Evolutionary conservation across 1,140 invertebrate genomes (phyloP).

Genomic region (Caerostris darwini): DNA sequence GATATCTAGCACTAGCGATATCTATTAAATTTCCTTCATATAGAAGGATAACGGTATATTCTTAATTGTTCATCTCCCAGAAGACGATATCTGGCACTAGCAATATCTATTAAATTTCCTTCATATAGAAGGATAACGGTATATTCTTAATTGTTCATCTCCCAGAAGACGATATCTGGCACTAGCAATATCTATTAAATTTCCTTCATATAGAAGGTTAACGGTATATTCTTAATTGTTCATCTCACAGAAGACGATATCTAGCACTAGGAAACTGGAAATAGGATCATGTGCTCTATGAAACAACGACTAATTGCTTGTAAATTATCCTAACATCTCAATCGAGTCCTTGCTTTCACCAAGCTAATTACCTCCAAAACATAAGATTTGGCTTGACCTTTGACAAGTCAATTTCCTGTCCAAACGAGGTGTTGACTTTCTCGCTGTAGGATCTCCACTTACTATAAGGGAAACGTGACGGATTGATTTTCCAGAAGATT

Average conservation of each 20-base stretch:
- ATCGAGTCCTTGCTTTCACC: neutral
- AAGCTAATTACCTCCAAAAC: constrained; percentile 60
- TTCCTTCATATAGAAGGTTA: too few relatives aligned
- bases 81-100: too few relatives aligned
- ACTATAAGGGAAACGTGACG: neutral
- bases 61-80: too few relatives aligned
- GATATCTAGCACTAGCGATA: too few relatives aligned
- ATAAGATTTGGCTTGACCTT: constrained; percentile 17
- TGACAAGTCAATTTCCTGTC: constrained; percentile 54
- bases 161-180: neutral
- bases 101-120: too few relatives aligned
- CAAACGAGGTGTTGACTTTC: constrained; percentile 71
- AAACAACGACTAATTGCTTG: neutral
- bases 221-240: neutral
- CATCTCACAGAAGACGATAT: neutral
- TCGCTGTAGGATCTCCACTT: neutral
- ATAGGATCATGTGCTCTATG: neutral
- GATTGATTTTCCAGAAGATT: constrained; percentile 65
- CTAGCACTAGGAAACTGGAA: neutral
- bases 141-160: neutral
- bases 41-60: too few relatives aligned
- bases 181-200: neutral
- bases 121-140: too few relatives aligned
- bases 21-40: too few relatives aligned
- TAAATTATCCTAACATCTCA: neutral